Percentiles rank a stretch among this genome's conserved stretches.
These are phyloP conservation scores for Tetramorium simillimum DNA, from an alignment of 1,140 invertebrate genomes.

Conservation along the genomic window DNA sequence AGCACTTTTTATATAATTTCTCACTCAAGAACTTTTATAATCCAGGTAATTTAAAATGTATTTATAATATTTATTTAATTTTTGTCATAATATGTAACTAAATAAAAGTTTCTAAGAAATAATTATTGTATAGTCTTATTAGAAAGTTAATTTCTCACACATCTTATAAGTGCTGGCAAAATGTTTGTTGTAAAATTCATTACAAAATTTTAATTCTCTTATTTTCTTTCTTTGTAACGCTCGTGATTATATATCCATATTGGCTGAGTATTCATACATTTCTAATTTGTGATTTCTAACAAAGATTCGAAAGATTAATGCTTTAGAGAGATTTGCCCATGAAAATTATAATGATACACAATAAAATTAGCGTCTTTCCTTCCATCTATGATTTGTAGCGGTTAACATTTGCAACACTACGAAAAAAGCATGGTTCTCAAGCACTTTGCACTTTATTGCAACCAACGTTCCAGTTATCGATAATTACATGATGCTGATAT, in stretches of 20 bases:
- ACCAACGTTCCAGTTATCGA: background rate
- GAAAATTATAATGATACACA: constrained; percentile 9
- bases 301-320: background rate
- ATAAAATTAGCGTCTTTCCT: constrained; percentile 29
- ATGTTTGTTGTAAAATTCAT: background rate
- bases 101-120: background rate
- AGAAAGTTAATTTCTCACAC: background rate
- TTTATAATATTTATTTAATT: background rate
- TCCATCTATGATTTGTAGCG: background rate
- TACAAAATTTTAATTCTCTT: constrained; percentile 11
- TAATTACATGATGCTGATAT: constrained; percentile 5
- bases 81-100: background rate
- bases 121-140: background rate
- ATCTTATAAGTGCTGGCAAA: background rate
- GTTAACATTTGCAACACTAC: background rate
- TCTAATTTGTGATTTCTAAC: background rate
- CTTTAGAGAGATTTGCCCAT: background rate
- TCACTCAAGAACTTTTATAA: background rate
- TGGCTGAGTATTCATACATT: background rate
- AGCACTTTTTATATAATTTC: background rate
- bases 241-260: background rate
- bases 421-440: background rate
- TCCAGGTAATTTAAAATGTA: background rate
- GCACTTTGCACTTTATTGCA: background rate
- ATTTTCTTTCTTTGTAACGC: background rate